These are phyloP conservation scores for Tenualosa ilisha DNA, from an alignment of 2,797 vertebrate species.

Conservation along the genomic window DNA sequence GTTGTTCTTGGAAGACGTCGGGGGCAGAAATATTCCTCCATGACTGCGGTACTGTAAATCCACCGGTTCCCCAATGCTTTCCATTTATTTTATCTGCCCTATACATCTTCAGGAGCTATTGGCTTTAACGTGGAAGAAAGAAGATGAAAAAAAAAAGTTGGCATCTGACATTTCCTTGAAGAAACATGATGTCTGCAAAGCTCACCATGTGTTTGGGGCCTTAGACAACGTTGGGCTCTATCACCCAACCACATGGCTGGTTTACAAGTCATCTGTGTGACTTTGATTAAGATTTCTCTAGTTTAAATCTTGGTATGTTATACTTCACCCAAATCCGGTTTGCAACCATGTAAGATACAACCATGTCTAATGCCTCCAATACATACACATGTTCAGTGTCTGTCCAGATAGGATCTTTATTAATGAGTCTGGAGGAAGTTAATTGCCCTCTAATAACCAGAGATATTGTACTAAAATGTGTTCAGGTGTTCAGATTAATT, in stretches of 20 bases:
- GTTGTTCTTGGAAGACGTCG: constrained; percentile 59
- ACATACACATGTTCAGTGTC: neutral
- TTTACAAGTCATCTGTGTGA: constrained; percentile 12
- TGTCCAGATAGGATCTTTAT: neutral
- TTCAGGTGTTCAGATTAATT: neutral
- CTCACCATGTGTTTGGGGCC: constrained; percentile 26
- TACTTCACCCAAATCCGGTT: neutral
- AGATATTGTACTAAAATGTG: neutral
- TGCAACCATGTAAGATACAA: neutral
- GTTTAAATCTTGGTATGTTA: neutral
- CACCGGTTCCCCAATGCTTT: constrained; percentile 52
- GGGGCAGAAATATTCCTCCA: constrained; percentile 47
- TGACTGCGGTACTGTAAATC: constrained; percentile 48
- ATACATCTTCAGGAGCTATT: constrained; percentile 57
- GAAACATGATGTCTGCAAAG: constrained; percentile 51
- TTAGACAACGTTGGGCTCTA: constrained; percentile 60
- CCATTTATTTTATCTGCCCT: constrained; percentile 56
- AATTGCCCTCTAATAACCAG: neutral
- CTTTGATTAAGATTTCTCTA: neutral
- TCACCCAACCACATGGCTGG: constrained; percentile 50
- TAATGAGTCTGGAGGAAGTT: neutral
- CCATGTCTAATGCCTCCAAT: neutral
- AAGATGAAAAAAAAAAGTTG: constrained; percentile 53
- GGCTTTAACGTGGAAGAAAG: constrained; percentile 37
- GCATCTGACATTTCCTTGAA: constrained; percentile 44